Evolutionary conservation across 2,888 invertebrate species (phyloP).

Genomic region (Cheilosia pagana): DNA sequence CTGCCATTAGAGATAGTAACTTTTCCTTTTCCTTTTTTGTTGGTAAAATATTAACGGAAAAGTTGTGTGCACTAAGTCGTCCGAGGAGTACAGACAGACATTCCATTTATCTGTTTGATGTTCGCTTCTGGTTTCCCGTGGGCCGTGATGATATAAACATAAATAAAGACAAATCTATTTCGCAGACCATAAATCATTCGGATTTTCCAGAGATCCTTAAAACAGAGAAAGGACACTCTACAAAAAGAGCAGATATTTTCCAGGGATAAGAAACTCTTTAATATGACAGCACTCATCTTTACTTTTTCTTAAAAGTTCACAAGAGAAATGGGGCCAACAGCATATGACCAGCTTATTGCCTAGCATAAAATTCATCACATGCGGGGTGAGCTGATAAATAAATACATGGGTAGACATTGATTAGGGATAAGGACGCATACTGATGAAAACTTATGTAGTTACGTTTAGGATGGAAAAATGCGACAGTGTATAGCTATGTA

Average conservation of each 20-base stretch:
- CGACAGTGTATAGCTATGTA: background rate
- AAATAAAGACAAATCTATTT: constrained; percentile 8
- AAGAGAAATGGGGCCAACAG: background rate
- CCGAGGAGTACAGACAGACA: background rate
- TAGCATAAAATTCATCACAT: constrained; percentile 33
- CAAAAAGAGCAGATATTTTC: background rate
- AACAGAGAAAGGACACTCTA: background rate
- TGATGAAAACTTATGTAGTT: background rate
- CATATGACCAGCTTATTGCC: constrained; percentile 7
- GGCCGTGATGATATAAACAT: background rate
- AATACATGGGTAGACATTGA: constrained; percentile 53
- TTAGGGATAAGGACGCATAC: constrained; percentile 43
- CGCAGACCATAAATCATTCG: constrained; percentile 17
- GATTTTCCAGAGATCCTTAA: constrained; percentile 1
- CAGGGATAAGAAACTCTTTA: constrained; percentile 7
- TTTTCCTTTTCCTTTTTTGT: background rate
- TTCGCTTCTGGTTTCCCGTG: constrained; percentile 1
- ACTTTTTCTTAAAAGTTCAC: constrained; percentile 31
- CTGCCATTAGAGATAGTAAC: background rate
- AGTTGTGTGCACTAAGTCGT: background rate
- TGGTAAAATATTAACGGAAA: background rate
- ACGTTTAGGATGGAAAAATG: no score
- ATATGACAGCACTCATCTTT: constrained; percentile 46
- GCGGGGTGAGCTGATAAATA: constrained; percentile 32
- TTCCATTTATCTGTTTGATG: constrained; percentile 11